These are phyloP conservation scores for Orientallactaga bullata DNA, from an alignment of 2,113 vertebrate genomes.

Conservation along the genomic window DNA sequence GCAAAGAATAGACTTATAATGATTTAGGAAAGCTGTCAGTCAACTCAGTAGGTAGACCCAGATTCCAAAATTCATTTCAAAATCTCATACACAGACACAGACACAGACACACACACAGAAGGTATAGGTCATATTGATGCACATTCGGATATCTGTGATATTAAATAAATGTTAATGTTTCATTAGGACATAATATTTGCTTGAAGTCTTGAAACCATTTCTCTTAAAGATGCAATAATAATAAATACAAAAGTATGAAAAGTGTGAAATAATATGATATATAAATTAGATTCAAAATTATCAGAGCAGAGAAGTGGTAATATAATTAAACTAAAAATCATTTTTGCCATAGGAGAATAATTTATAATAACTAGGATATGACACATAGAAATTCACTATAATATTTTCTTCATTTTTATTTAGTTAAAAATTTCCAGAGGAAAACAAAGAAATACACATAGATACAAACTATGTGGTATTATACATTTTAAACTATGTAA, in stretches of 20 bases:
- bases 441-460: background rate
- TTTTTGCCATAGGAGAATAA: too few relatives aligned
- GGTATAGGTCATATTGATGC: background rate
- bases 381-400: too few relatives aligned
- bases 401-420: too few relatives aligned
- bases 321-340: too few relatives aligned
- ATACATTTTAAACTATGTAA: background rate
- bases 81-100: background rate
- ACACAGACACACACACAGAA: too few relatives aligned
- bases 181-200: background rate
- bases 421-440: too few relatives aligned
- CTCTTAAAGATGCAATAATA: background rate
- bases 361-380: too few relatives aligned
- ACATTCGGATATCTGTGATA: background rate
- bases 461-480: background rate
- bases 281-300: too few relatives aligned
- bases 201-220: background rate
- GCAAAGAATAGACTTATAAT: background rate
- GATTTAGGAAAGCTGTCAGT: background rate
- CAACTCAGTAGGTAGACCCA: background rate
- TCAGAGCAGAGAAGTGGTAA: too few relatives aligned
- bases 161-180: background rate
- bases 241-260: background rate
- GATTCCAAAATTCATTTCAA: background rate
- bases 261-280: background rate